phyloP scores from a whole-genome alignment of 2,888 invertebrate genomes.

The Troglohyphantes excavatus region DNA sequence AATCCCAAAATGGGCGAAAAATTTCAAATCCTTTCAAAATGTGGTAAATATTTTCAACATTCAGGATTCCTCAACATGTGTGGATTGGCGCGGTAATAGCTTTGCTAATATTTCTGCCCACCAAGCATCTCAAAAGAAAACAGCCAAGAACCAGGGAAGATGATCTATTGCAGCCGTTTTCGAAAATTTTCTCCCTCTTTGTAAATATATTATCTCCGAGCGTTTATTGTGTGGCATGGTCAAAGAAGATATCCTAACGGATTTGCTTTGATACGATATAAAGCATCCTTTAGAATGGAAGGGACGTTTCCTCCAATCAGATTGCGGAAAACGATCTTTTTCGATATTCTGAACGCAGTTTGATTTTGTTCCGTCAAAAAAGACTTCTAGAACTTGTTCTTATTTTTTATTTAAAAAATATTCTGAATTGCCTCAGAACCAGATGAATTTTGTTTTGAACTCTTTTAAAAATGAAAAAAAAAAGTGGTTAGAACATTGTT shows the following conservation, averaged over 20 bases:
- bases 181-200: slow-evolving; percentile 16
- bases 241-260: background rate
- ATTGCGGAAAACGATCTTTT: too few relatives aligned
- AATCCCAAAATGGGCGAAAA: too few relatives aligned
- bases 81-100: slow-evolving; percentile 52
- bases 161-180: slow-evolving; percentile 57
- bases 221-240: background rate
- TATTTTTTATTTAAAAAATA: too few relatives aligned
- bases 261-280: background rate
- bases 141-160: background rate
- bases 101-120: slow-evolving; percentile 4
- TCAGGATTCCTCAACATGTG: slow-evolving; percentile 19
- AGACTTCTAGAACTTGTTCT: too few relatives aligned
- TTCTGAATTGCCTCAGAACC: too few relatives aligned
- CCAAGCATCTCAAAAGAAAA: too few relatives aligned
- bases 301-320: too few relatives aligned
- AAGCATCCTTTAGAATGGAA: slow-evolving; percentile 11
- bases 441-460: too few relatives aligned
- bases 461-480: too few relatives aligned
- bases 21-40: background rate
- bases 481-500: too few relatives aligned
- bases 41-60: slow-evolving; percentile 5
- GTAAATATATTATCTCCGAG: slow-evolving; percentile 41
- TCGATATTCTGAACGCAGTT: too few relatives aligned
- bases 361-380: too few relatives aligned